Conservation (phyloP, 2,888 invertebrate genomes). For the Apamea anceps region DNA sequence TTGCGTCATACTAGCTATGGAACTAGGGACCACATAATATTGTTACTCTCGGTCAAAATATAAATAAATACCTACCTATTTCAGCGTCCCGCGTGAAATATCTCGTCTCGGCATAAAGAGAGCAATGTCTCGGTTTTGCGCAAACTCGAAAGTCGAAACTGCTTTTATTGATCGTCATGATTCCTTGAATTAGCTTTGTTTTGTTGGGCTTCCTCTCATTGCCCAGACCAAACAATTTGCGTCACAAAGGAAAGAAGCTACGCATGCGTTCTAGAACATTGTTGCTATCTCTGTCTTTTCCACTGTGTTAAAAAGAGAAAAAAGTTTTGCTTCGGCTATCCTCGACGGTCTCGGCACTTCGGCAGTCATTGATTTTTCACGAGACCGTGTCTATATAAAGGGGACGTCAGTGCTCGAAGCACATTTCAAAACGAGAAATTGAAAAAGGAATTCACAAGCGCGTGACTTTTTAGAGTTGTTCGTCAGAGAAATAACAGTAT, state of each 20-base stretch:
- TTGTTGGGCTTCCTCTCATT: conserved; percentile 63
- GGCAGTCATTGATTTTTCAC: conserved; percentile 63
- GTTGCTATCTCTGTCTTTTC: conserved; percentile 59
- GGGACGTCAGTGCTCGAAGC: conserved; percentile 61
- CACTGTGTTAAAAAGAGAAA: conserved; percentile 64
- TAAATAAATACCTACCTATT: conserved; percentile 3
- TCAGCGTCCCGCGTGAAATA: neutral
- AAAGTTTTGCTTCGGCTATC: conserved; percentile 64
- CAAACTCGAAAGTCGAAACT: conserved; percentile 16
- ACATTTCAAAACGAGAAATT: conserved; percentile 74
- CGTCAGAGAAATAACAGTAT: conserved; percentile 67
- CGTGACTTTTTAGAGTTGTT: conserved; percentile 72
- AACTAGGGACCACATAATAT: too few species aligned
- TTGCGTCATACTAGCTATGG: neutral
- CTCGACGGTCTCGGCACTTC: conserved; percentile 56
- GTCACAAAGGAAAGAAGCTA: conserved; percentile 75
- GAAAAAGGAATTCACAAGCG: conserved; percentile 70
- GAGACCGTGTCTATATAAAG: conserved; percentile 71
- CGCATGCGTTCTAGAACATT: conserved; percentile 76
- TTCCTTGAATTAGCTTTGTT: conserved; percentile 64
- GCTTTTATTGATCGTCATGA: conserved; percentile 62
- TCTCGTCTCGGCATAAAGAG: neutral
- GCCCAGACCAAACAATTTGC: conserved; percentile 60
- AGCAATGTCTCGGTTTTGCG: conserved; percentile 36
- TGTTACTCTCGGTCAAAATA: neutral